phyloP scores from a whole-genome alignment of 2,888 invertebrate genomes.

The Tyria jacobaeae region DNA sequence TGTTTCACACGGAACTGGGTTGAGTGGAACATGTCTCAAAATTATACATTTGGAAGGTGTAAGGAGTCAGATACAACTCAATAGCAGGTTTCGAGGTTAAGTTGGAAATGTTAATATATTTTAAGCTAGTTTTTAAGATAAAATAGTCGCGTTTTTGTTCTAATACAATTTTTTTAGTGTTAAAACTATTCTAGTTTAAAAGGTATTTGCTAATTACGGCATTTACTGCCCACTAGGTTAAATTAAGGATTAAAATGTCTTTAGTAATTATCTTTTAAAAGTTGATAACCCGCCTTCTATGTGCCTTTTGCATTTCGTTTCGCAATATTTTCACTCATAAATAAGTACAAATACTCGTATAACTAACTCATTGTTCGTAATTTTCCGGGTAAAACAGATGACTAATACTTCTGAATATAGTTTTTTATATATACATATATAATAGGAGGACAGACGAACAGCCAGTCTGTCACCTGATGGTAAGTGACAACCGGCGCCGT shows the following conservation, averaged over 20 bases:
- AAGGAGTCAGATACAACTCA: slow-evolving; percentile 30
- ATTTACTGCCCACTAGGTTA: neutral
- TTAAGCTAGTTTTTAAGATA: slow-evolving; percentile 4
- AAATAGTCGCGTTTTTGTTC: neutral
- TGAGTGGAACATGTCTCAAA: slow-evolving; percentile 29
- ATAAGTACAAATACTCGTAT: no score
- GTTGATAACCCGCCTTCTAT: no score
- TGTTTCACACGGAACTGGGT: slow-evolving; percentile 48
- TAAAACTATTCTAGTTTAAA: neutral
- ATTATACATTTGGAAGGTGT: slow-evolving; percentile 26
- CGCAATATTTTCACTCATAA: no score
- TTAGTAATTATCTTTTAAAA: no score
- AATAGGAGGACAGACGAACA: no score
- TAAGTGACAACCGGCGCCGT: no score
- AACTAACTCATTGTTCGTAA: no score
- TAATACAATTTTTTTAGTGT: neutral
- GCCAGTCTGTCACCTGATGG: no score
- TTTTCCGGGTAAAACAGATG: no score
- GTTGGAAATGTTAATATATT: neutral
- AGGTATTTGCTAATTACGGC: neutral
- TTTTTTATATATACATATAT: no score
- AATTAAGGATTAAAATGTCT: neutral
- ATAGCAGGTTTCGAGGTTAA: slow-evolving; percentile 14
- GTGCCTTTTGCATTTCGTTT: no score
- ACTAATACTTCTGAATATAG: no score